These are phyloP conservation scores for Temnothorax rugatulus DNA, from an alignment of 2,888 invertebrate species.

Conservation along the genomic window DNA sequence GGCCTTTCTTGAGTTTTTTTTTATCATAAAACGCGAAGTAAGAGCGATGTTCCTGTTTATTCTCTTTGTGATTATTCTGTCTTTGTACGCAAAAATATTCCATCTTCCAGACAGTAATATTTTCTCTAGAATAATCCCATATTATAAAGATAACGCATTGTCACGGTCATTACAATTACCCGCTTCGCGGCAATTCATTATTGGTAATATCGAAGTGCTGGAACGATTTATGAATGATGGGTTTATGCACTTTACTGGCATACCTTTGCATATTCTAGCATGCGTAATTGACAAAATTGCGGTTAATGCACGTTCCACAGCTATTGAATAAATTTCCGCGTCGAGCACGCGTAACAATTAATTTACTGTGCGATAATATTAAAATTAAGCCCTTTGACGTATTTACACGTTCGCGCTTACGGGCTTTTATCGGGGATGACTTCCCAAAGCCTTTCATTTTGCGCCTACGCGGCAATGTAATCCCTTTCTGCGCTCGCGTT, in stretches of 20 bases:
- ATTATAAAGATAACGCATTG: conserved; percentile 20
- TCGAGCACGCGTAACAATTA: conserved; percentile 22
- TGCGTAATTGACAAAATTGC: conserved; percentile 39
- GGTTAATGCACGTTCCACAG: conserved; percentile 33
- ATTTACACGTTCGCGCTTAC: not conserved
- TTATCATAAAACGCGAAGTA: conserved; percentile 16
- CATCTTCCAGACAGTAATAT: not conserved
- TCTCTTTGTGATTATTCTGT: conserved; percentile 12
- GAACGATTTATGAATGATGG: conserved; percentile 43
- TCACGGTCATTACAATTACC: not conserved
- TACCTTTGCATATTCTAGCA: conserved; percentile 43
- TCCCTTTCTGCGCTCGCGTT: conserved; percentile 1
- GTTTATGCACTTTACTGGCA: conserved; percentile 37
- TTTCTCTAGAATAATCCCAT: not conserved
- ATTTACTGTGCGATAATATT: conserved; percentile 30
- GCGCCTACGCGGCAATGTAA: not conserved
- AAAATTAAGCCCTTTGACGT: conserved; percentile 27
- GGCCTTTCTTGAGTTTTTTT: conserved; percentile 24
- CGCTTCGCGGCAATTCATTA: conserved; percentile 34
- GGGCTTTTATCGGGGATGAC: conserved; percentile 27
- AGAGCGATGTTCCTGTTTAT: conserved; percentile 4
- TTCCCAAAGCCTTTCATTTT: conserved; percentile 5
- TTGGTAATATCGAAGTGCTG: conserved; percentile 20
- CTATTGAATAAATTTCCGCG: conserved; percentile 38
- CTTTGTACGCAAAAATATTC: conserved; percentile 10